Conservation (phyloP, 2,113 vertebrate species). For the Crotalus viridis region DNA sequence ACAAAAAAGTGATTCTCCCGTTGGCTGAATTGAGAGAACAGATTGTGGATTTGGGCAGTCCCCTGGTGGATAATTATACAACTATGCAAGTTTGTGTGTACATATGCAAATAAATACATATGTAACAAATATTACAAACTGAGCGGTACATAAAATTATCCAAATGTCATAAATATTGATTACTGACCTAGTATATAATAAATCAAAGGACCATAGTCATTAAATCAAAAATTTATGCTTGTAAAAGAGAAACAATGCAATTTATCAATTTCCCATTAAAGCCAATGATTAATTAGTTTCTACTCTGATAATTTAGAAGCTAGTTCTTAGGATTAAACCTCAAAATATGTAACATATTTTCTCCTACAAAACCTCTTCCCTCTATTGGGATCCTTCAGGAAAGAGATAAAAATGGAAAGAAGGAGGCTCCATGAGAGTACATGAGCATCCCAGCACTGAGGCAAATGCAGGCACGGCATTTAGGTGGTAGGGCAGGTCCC, state of each 20-base stretch:
- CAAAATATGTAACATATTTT: background rate
- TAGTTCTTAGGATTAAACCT: slow-evolving; percentile 39
- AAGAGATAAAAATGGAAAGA: background rate
- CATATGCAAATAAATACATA: background rate
- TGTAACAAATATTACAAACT: slow-evolving; percentile 64
- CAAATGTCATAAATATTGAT: slow-evolving; percentile 90
- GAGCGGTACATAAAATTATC: slow-evolving; percentile 78
- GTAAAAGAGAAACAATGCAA: slow-evolving; percentile 85
- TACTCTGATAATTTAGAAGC: slow-evolving; percentile 69
- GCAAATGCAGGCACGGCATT: background rate
- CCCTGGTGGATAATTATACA: slow-evolving; percentile 48
- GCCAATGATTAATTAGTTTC: slow-evolving; percentile 84
- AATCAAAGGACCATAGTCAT: slow-evolving; percentile 83
- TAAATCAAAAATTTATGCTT: slow-evolving; percentile 89
- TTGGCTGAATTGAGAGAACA: slow-evolving; percentile 7
- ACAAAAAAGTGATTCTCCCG: background rate
- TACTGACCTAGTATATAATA: slow-evolving; percentile 75
- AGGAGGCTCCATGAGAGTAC: background rate
- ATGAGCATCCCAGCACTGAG: background rate
- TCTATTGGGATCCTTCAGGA: background rate
- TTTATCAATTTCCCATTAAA: slow-evolving; percentile 77
- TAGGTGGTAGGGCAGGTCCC: background rate
- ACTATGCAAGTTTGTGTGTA: slow-evolving; percentile 25
- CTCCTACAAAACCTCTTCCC: background rate
- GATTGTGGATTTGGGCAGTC: slow-evolving; percentile 31